These are phyloP conservation scores for Odiellus spinosus DNA, from an alignment of 2,888 invertebrate genomes.

Conservation along the genomic window DNA sequence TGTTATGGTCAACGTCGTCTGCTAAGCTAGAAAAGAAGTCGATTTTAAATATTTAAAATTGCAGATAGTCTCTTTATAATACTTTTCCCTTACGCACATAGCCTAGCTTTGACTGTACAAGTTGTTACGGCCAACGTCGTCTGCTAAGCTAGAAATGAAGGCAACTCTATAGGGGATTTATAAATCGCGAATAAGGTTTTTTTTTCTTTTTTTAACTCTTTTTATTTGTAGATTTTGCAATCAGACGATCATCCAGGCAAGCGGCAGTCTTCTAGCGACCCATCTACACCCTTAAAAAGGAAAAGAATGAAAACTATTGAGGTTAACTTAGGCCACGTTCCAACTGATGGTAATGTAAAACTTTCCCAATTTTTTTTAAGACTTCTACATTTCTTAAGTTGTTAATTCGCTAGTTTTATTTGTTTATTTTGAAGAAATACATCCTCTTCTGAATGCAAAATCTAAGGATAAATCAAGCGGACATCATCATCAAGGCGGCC, in stretches of 20 bases:
- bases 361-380: neutral
- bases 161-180: too few relatives aligned
- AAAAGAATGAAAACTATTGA: constrained; percentile 16
- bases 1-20: too few relatives aligned
- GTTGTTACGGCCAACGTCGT: too few relatives aligned
- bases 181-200: too few relatives aligned
- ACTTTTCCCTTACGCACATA: too few relatives aligned
- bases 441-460: constrained; percentile 16
- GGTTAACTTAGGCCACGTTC: constrained; percentile 16
- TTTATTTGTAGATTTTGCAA: neutral
- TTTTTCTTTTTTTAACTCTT: neutral
- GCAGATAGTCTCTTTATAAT: too few relatives aligned
- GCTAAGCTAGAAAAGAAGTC: too few relatives aligned
- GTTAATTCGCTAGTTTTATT: too few relatives aligned
- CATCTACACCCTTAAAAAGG: constrained; percentile 13
- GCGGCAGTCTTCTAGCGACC: constrained; percentile 4
- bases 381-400: neutral
- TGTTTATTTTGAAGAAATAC: constrained; percentile 12
- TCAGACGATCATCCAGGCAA: constrained; percentile 8
- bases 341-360: constrained; percentile 19
- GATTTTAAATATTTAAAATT: too few relatives aligned
- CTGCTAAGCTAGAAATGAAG: too few relatives aligned
- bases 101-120: too few relatives aligned
- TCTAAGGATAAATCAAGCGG: constrained; percentile 15
- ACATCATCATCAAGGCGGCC: constrained; percentile 2